Conservation (phyloP, 2,113 vertebrate species). For the Myocastor coypus region DNA sequence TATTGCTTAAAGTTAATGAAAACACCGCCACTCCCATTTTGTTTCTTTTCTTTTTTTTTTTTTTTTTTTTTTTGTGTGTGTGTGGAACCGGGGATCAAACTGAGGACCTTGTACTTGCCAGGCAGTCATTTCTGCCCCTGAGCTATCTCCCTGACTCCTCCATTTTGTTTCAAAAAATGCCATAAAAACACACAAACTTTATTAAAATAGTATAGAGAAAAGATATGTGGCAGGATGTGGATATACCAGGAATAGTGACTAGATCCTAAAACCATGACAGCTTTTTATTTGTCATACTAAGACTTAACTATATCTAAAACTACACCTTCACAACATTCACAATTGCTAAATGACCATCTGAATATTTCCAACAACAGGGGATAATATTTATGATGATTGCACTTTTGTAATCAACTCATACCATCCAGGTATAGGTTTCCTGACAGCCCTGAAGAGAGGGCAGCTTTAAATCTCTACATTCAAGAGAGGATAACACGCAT, state of each 20-base stretch:
- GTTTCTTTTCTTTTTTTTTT: no score
- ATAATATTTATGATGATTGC: conserved; percentile 17
- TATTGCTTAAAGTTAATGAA: background rate
- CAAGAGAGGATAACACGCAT: background rate
- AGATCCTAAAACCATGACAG: background rate
- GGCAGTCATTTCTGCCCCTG: no score
- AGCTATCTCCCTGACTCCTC: no score
- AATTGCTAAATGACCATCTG: background rate
- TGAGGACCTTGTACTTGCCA: no score
- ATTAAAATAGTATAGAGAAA: background rate
- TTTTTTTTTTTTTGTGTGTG: background rate
- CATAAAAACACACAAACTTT: background rate
- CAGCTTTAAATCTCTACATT: conserved; percentile 39
- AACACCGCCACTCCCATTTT: background rate
- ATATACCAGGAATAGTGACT: background rate
- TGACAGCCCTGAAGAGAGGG: background rate
- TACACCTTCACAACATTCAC: background rate
- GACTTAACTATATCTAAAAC: conserved; percentile 23
- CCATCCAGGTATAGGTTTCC: background rate
- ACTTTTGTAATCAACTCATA: conserved; percentile 26
- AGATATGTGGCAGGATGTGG: background rate
- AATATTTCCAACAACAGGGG: conserved; percentile 14
- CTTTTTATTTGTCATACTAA: conserved; percentile 38
- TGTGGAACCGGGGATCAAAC: no score
- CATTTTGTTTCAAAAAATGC: background rate